phyloP scores from a whole-genome alignment of 2,113 vertebrate genomes.

The Mionectes macconnelli region DNA sequence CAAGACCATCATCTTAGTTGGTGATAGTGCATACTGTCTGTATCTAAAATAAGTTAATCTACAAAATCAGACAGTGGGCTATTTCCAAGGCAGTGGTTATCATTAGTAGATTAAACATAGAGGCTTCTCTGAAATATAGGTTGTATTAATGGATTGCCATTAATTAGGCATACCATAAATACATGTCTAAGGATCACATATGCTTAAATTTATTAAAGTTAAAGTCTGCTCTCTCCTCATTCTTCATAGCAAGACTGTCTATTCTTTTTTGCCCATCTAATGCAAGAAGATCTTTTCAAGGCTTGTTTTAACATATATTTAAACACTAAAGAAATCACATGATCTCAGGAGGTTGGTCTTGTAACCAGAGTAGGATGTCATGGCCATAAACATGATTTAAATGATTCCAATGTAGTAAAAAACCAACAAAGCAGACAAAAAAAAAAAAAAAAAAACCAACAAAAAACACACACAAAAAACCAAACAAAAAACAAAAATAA shows the following conservation, averaged over 20 bases:
- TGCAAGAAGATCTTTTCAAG: background rate
- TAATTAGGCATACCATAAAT: background rate
- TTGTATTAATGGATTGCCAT: background rate
- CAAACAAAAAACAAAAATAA: too few species aligned
- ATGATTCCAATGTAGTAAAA: slow-evolving; percentile 2
- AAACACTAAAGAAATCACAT: background rate
- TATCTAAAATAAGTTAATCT: background rate
- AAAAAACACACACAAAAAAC: too few species aligned
- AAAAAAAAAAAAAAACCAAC: too few species aligned
- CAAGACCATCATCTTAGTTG: background rate
- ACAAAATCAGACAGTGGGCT: background rate
- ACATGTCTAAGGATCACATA: background rate
- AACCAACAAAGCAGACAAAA: background rate
- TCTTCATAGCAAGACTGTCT: background rate
- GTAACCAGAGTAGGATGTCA: background rate
- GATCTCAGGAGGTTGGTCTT: slow-evolving; percentile 4
- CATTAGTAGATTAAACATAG: background rate
- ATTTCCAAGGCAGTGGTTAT: background rate
- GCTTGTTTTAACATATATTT: slow-evolving; percentile 6
- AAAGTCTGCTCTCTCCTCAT: background rate
- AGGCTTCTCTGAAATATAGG: background rate
- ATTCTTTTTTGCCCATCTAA: background rate
- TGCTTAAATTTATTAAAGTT: background rate
- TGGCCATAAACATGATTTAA: background rate
- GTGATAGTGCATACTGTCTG: rapidly evolving